These are phyloP conservation scores for Collichthys lucidus DNA, from an alignment of 2,113 vertebrate species.

Conservation along the genomic window DNA sequence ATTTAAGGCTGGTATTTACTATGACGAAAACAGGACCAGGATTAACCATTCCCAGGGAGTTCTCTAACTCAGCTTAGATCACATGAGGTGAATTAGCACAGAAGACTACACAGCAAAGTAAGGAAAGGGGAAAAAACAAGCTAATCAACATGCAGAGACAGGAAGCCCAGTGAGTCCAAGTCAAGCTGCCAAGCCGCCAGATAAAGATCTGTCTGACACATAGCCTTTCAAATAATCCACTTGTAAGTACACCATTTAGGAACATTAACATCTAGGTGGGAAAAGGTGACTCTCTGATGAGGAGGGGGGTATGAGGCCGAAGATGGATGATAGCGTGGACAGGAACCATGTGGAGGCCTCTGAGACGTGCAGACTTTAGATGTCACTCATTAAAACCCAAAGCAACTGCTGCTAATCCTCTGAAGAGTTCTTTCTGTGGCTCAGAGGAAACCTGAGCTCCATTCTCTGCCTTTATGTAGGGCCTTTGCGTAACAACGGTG, in stretches of 20 bases:
- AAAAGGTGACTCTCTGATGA: slow-evolving; percentile 51
- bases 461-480: slow-evolving; percentile 30
- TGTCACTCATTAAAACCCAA: slow-evolving; percentile 69
- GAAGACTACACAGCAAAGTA: slow-evolving; percentile 48
- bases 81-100: slow-evolving; percentile 57
- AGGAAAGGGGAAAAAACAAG: slow-evolving; percentile 53
- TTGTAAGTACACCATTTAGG: slow-evolving; percentile 75
- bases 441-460: slow-evolving; percentile 28
- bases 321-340: slow-evolving; percentile 39
- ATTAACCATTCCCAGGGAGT: slow-evolving; percentile 44
- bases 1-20: not conserved
- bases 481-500: slow-evolving; percentile 62
- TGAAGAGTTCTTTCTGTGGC: slow-evolving; percentile 25
- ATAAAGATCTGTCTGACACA: slow-evolving; percentile 79
- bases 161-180: slow-evolving; percentile 62
- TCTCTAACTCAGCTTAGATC: slow-evolving; percentile 38
- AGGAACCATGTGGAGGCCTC: slow-evolving; percentile 44
- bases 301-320: not conserved
- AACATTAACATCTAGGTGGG: slow-evolving; percentile 67
- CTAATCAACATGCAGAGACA: slow-evolving; percentile 80
- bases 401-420: slow-evolving; percentile 56
- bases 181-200: slow-evolving; percentile 73
- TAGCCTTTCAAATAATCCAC: slow-evolving; percentile 82
- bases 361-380: slow-evolving; percentile 49
- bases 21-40: not conserved